A percentile compares a stretch with the other conserved stretches of the same genome.
Conservation (phyloP, 1,140 invertebrate species). For the Drosophila pectinifera region DNA sequence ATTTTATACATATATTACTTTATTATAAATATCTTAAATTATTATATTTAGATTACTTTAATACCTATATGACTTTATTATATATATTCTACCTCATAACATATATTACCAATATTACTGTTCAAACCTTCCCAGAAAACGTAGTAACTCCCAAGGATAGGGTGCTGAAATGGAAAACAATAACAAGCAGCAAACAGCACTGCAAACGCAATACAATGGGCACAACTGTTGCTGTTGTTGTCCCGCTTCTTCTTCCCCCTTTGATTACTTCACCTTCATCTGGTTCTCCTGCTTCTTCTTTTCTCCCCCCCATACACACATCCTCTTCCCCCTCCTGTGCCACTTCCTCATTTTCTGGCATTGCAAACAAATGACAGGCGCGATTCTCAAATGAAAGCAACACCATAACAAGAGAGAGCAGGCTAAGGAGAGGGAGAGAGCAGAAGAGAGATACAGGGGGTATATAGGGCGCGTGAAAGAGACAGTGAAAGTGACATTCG, state of each 20-base stretch:
- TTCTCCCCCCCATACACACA: background rate
- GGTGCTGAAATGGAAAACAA: constrained; percentile 61
- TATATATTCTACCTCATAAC: too few relatives aligned
- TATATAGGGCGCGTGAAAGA: constrained; percentile 2
- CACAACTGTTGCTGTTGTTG: constrained; percentile 68
- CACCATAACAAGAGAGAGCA: constrained; percentile 15
- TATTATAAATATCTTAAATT: too few relatives aligned
- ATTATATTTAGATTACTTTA: too few relatives aligned
- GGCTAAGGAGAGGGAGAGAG: background rate
- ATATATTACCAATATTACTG: too few relatives aligned
- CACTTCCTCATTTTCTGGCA: constrained; percentile 12
- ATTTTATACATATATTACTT: too few relatives aligned
- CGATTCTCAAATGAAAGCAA: constrained; percentile 57
- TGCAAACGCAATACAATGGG: constrained; percentile 56
- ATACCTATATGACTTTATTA: too few relatives aligned
- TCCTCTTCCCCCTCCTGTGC: background rate
- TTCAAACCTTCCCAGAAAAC: background rate
- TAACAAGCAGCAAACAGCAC: constrained; percentile 53
- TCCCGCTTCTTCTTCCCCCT: constrained; percentile 1
- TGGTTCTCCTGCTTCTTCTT: background rate
- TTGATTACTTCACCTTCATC: constrained; percentile 3
- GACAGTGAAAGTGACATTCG: constrained; percentile 74
- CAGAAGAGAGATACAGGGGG: background rate
- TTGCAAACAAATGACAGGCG: constrained; percentile 60
- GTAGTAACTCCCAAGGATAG: background rate